Evolutionary conservation across 2,797 vertebrate genomes (phyloP).

Genomic region (Brotula barbata): DNA sequence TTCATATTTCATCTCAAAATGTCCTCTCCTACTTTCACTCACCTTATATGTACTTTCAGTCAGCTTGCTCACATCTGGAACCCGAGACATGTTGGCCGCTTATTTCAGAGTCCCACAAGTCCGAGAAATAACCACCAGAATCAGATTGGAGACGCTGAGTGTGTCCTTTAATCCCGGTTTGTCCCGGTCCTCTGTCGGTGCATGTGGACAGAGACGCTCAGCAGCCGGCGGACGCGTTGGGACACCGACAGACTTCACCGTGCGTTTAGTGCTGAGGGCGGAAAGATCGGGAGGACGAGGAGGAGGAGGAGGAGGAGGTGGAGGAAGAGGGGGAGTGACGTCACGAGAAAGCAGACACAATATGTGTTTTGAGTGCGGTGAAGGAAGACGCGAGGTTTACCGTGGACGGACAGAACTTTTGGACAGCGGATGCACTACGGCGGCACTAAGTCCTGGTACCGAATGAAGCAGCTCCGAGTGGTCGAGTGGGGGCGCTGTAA

Average conservation of each 20-base stretch:
- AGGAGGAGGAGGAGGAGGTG: neutral
- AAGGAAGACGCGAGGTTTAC: too few relatives aligned
- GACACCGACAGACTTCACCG: constrained; percentile 7
- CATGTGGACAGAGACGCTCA: constrained; percentile 31
- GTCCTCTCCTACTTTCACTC: too few relatives aligned
- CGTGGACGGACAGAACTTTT: neutral
- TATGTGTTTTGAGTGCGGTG: too few relatives aligned
- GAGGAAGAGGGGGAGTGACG: constrained; percentile 44
- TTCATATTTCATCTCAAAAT: too few relatives aligned
- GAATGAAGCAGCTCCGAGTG: neutral
- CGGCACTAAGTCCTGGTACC: neutral
- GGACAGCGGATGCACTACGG: too few relatives aligned
- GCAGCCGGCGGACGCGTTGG: constrained; percentile 13
- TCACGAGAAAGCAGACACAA: constrained; percentile 18
- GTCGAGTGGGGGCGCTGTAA: constrained; percentile 1
- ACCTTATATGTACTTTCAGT: constrained; percentile 95
- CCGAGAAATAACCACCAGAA: neutral
- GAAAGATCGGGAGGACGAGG: constrained; percentile 1
- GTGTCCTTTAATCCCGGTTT: constrained; percentile 35
- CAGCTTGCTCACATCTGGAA: constrained; percentile 88
- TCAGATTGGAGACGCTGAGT: neutral
- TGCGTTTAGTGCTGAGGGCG: constrained; percentile 14
- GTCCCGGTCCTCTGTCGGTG: neutral
- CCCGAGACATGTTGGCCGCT: constrained; percentile 83
- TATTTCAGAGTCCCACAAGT: constrained; percentile 19